Evolutionary conservation across 2,113 vertebrate species (phyloP), one percentile per base, ranked within the genome.

Genomic region (Ailuropoda melanoleuca): DNA sequence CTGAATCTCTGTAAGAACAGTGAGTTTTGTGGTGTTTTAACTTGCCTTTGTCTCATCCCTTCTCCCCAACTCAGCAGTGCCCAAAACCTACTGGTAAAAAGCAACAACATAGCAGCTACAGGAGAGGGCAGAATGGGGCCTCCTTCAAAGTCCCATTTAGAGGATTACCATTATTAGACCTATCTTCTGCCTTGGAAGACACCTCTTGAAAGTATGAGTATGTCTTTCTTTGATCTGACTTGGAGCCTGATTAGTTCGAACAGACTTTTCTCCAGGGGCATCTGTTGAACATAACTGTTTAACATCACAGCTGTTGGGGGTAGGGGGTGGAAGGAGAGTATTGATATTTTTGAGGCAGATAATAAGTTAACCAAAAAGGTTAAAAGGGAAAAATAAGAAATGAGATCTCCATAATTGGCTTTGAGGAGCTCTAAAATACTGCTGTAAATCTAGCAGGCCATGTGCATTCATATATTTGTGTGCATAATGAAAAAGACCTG

Each of bases 341-440:
- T 17, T 6, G 46, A 70, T 72, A 80, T 8, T 37, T 64, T 14
- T 83, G 82, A 62, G 34, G 39, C 12, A 86, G 88, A 72, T 3
- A 37, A 77, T 14, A 70, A 19, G 31, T 18, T 81, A 70, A 78
- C 12, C 31, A 70, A 70, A 78, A 94, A 70, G 31, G 31, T 88
- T 43, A 39, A 55, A 88, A 78, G 43, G 26, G 58, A 93, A 90
- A 83, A 93, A 58, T 17, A 88, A 64, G 60, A 83, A 74, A 97
- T 34, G 26, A 94, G 19, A 88, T n/a, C 14, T 74, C 19, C 46
- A 15, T 31, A 12, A 62, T 26, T n/a, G 43, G 6, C 48, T 74
- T 80, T 72, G 34, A 66, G 74, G 92, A 55, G 50, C 34, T 92
- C 53, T 77, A 60, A 60, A 66, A 74, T 13, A 80, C 2, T 66